These are phyloP conservation scores for Micronisus gabar DNA, from an alignment of 2,113 vertebrate species.

Conservation along the genomic window DNA sequence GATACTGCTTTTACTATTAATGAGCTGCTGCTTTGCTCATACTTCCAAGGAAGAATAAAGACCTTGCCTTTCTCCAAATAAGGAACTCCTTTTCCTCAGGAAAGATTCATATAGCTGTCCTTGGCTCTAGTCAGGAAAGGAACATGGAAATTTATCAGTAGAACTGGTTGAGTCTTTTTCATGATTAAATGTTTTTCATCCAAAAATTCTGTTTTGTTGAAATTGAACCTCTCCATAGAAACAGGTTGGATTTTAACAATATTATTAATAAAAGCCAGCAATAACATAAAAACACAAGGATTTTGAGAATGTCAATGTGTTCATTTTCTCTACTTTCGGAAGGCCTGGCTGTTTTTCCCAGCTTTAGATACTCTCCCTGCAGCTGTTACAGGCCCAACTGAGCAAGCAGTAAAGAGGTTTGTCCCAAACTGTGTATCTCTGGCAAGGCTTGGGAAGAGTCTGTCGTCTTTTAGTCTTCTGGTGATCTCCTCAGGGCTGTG, in stretches of 20 bases:
- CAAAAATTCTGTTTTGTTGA: background rate
- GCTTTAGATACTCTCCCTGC: background rate
- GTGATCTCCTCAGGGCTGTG: background rate
- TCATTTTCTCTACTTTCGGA: background rate
- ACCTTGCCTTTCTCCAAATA: background rate
- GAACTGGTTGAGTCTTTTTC: background rate
- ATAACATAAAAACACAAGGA: background rate
- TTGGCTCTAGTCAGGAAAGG: background rate
- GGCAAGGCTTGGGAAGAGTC: background rate
- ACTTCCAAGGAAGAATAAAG: background rate
- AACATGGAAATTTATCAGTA: background rate
- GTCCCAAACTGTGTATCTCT: background rate
- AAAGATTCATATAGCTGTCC: background rate
- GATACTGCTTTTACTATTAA: background rate
- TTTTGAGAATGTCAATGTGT: background rate
- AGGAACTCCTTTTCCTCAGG: background rate
- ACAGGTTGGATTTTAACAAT: background rate
- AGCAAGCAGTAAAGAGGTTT: background rate
- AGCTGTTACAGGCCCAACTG: background rate
- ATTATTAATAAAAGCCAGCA: background rate
- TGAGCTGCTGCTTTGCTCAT: background rate
- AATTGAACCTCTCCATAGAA: background rate
- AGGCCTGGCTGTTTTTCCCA: background rate
- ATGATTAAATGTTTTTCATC: background rate
- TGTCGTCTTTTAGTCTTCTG: background rate